Base-by-base conservation (phyloP, 2,113 vertebrate species). In the Dermatemys mawii region DNA sequence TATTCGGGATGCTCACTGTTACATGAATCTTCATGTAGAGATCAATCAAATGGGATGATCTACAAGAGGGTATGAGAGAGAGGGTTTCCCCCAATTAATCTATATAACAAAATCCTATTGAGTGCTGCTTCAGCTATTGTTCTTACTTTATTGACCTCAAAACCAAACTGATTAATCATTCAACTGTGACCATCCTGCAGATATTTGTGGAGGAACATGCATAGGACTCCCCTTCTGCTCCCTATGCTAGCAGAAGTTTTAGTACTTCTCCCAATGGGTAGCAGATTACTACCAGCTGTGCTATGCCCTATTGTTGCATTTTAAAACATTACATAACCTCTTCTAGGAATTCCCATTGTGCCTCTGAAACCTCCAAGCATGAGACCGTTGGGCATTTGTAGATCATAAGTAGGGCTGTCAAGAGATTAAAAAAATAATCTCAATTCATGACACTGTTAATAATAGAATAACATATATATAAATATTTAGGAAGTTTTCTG, bases 1-100 rank as follows among this genome's bases (percentile, higher is more conserved):
- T 55, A 87, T 90, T 95, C 91, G 79, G 3, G 26, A 86, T 63
- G 76, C 70, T 78, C 49, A 81, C 85, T 92, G 63, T 87, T 92
- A 81, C 73, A 89, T 89, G 91, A 70, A 89, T 89, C 84, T 85
- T 93, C 55, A 83, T 81, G n/a, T 3, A 83, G 2, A 41, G 16
- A 41, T 92, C 80, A 93, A 60, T 90, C 55, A 86, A 41, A 90
- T 84, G 24, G 79, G 44, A 55, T 82, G 26, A 80, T 84, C 29
- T 78, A 49, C 35, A 4, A 76, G 76, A 22, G 85, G 24, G 2
- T 2, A 89, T 7, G 5, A 90, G 1, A 8, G 81, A 90, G 6
- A 70, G 1, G 38, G 10, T 63, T 85, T 90, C 3, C 50, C 48
- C 10, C 11, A 81, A 50, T 81, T 41, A 78, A 50, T 78, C 4